Percentiles rank a stretch among this genome's conserved stretches.
phyloP scores from a whole-genome alignment of 1,140 invertebrate species.

The Aphis gossypii region DNA sequence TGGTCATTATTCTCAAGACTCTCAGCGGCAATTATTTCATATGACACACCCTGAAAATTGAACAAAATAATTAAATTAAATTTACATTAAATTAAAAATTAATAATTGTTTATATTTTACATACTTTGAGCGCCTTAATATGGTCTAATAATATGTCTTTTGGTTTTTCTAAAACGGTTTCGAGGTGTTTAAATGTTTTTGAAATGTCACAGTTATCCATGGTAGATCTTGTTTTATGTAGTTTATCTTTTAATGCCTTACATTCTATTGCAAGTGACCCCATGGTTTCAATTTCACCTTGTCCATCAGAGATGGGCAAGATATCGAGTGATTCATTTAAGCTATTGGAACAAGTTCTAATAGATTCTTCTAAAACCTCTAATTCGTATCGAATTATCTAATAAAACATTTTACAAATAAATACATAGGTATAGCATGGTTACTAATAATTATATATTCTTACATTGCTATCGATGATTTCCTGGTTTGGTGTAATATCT shows the following conservation, averaged over 20 bases:
- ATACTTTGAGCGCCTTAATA: slow-evolving; percentile 32
- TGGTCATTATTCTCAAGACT: neutral
- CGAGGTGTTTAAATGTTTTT: slow-evolving; percentile 12
- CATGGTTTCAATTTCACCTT: neutral
- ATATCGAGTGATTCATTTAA: slow-evolving; percentile 29
- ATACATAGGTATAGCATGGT: neutral
- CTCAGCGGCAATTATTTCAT: neutral
- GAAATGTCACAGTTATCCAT: neutral
- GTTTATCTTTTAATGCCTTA: neutral
- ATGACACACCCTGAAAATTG: neutral
- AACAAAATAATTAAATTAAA: neutral
- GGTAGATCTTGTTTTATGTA: neutral
- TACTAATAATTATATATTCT: neutral
- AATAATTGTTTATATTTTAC: neutral
- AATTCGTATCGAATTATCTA: slow-evolving; percentile 17
- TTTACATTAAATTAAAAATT: neutral
- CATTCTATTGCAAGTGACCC: neutral
- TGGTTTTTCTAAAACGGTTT: slow-evolving; percentile 24
- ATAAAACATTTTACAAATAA: neutral
- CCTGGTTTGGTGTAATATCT: neutral
- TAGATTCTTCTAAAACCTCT: neutral
- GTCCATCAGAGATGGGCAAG: neutral
- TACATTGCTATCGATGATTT: neutral
- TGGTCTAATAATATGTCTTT: slow-evolving; percentile 15
- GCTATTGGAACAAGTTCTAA: neutral